A percentile compares a stretch with the other conserved stretches of the same genome.
Evolutionary conservation across 2,888 invertebrate species (phyloP).

Genomic region (Eulithis testata): DNA sequence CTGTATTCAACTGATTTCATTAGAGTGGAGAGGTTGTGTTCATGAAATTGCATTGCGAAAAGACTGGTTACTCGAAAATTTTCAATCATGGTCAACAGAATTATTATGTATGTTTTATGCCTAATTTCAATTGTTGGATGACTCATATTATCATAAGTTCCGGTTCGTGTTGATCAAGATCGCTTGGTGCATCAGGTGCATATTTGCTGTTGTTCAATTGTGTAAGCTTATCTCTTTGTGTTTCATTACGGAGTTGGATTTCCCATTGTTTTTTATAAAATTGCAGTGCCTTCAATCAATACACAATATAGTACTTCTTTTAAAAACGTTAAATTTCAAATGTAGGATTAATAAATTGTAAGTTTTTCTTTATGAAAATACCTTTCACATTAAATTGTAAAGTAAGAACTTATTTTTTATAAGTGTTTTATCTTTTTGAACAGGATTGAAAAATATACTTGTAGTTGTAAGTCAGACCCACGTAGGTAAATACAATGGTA

Average conservation of each 20-base stretch:
- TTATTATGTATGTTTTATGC: no score
- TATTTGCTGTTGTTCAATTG: constrained; percentile 13
- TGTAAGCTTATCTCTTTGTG: not conserved
- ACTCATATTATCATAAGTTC: no score
- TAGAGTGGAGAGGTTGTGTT: no score
- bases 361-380: constrained; percentile 37
- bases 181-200: constrained; percentile 13
- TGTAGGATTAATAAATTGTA: constrained; percentile 43
- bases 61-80: no score
- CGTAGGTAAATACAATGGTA: constrained; percentile 14
- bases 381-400: constrained; percentile 30
- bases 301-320: constrained; percentile 48
- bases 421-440: constrained; percentile 36
- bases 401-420: constrained; percentile 39
- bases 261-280: constrained; percentile 52
- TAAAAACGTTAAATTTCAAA: constrained; percentile 50
- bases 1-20: no score
- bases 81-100: no score
- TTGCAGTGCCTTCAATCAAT: constrained; percentile 76
- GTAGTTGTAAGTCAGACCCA: constrained; percentile 32
- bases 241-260: constrained; percentile 40
- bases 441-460: constrained; percentile 26
- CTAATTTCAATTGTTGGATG: no score
- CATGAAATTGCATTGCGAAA: no score
- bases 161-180: not conserved